Evolutionary conservation across 2,888 invertebrate genomes (phyloP).

Genomic region (Drepanosiphum platanoidis): DNA sequence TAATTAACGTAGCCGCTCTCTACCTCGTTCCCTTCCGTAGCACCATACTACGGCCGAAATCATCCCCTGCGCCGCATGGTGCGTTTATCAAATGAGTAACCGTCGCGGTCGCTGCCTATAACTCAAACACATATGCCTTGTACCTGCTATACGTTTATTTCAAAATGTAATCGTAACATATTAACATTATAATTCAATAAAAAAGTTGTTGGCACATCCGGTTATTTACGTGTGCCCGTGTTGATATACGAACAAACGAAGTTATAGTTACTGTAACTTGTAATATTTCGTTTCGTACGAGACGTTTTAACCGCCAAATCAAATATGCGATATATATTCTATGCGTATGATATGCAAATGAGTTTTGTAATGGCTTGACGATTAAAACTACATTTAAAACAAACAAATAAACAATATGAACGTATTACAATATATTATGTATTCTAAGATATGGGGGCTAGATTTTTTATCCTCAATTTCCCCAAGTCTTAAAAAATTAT

Average conservation of each 20-base stretch:
- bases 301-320: neutral
- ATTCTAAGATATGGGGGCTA: slow-evolving; percentile 55
- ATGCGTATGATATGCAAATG: too few species aligned
- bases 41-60: neutral
- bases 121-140: neutral
- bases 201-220: neutral
- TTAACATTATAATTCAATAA: neutral
- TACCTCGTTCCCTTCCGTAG: neutral
- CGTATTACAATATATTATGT: too few species aligned
- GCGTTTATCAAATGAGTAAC: neutral
- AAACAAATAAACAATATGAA: neutral
- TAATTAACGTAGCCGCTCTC: too few species aligned
- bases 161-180: neutral
- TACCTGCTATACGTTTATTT: neutral
- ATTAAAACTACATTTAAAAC: neutral
- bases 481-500: slow-evolving; percentile 39
- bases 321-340: neutral
- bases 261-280: neutral
- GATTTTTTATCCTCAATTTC: slow-evolving; percentile 5
- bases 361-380: neutral
- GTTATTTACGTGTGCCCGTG: too few species aligned
- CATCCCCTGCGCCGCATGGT: neutral
- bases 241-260: neutral
- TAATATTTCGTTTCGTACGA: neutral
- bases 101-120: neutral